These are phyloP conservation scores for Argentina silus DNA, from an alignment of 2,797 vertebrate species.

Conservation along the genomic window DNA sequence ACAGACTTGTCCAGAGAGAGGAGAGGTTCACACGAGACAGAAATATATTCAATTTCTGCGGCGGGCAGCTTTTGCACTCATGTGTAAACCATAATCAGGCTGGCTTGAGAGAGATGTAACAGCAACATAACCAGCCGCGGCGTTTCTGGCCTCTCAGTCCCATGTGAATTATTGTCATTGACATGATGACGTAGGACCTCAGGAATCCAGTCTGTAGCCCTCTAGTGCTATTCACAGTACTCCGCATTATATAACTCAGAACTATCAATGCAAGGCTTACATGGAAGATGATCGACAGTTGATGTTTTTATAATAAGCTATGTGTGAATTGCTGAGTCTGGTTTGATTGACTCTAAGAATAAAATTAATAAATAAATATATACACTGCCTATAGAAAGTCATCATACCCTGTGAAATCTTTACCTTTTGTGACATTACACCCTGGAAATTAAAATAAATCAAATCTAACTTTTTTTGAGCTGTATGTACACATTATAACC, in stretches of 20 bases:
- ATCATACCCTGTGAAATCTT: too few relatives aligned
- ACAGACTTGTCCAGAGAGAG: background rate
- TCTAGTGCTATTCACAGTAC: conserved; percentile 39
- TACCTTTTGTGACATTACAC: too few relatives aligned
- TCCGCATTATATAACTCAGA: conserved; percentile 39
- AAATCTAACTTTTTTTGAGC: too few relatives aligned
- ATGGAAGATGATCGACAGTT: too few relatives aligned
- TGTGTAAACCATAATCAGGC: conserved; percentile 74
- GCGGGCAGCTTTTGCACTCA: conserved; percentile 67
- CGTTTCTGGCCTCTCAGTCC: conserved; percentile 63
- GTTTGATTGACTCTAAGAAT: too few relatives aligned
- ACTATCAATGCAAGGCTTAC: conserved; percentile 1
- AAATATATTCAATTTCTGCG: background rate
- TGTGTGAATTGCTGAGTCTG: too few relatives aligned
- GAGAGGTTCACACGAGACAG: conserved; percentile 12
- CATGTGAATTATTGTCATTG: conserved; percentile 68
- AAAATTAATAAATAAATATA: too few relatives aligned
- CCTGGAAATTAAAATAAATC: too few relatives aligned
- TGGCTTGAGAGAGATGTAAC: conserved; percentile 71
- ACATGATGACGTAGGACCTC: conserved; percentile 57
- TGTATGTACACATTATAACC: too few relatives aligned
- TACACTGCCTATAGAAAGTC: too few relatives aligned
- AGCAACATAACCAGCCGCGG: conserved; percentile 64
- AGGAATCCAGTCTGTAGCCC: conserved; percentile 63
- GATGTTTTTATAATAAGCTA: too few relatives aligned